Evolutionary conservation across 1,140 invertebrate genomes (phyloP).

Genomic region (Ceratosolen solmsi): DNA sequence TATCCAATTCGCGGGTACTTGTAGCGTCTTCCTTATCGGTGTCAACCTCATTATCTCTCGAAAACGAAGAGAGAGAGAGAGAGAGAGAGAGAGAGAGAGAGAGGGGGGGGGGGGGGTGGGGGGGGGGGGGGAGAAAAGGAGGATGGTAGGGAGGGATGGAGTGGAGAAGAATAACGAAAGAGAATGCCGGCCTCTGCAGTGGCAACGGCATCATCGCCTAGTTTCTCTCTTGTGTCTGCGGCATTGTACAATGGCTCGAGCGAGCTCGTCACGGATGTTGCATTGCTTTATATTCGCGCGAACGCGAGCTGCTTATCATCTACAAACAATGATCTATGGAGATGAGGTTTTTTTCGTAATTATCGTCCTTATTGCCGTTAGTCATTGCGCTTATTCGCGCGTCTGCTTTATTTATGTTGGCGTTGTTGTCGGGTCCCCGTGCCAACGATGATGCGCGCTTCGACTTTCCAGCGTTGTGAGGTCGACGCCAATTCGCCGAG

Average conservation of each 20-base stretch:
- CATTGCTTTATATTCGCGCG: conserved; percentile 50
- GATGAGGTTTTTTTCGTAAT: conserved; percentile 57
- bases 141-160: background rate
- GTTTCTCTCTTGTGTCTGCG: background rate
- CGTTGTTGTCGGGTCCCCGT: background rate
- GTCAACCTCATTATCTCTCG: background rate
- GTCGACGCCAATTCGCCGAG: background rate
- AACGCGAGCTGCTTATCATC: conserved; percentile 43
- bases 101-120: background rate
- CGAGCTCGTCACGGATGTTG: conserved; percentile 44
- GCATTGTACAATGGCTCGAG: conserved; percentile 24
- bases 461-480: conserved; percentile 46
- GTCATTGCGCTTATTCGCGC: background rate
- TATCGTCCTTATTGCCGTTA: conserved; percentile 40
- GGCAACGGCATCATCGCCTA: conserved; percentile 22
- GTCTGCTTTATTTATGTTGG: conserved; percentile 24
- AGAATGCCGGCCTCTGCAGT: conserved; percentile 1
- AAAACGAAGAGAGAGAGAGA: background rate
- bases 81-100: background rate
- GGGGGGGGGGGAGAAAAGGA: background rate
- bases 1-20: too few relatives aligned
- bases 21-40: conserved; percentile 7
- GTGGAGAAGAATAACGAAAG: background rate
- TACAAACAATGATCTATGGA: conserved; percentile 55
- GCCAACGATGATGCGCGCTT: conserved; percentile 21